phyloP scores from a whole-genome alignment of 2,888 invertebrate species.

The Schrankia costaestrigalis region DNA sequence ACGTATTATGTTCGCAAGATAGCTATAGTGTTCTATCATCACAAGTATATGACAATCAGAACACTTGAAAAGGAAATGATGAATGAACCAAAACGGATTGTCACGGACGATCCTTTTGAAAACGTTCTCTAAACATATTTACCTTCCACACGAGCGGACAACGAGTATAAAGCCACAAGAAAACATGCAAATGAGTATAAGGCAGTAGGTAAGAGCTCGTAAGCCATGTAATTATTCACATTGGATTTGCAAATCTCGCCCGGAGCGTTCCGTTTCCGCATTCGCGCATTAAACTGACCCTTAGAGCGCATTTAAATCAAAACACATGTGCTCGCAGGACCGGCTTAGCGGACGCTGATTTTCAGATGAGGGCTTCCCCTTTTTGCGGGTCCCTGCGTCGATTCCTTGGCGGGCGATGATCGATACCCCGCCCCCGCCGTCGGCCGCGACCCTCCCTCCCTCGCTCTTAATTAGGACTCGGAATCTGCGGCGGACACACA shows the following conservation, averaged over 20 bases:
- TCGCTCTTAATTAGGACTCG: conserved; percentile 92
- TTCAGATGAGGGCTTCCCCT: conserved; percentile 77
- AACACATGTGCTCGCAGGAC: conserved; percentile 77
- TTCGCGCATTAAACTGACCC: conserved; percentile 75
- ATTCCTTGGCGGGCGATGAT: conserved; percentile 79
- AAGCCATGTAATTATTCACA: conserved; percentile 80
- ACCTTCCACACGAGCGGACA: conserved; percentile 45
- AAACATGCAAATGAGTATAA: conserved; percentile 79
- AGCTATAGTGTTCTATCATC: too few species aligned
- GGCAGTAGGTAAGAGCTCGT: conserved; percentile 79
- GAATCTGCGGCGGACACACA: conserved; percentile 92
- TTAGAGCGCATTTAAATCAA: conserved; percentile 75
- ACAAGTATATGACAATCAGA: too few species aligned
- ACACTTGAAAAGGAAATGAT: too few species aligned
- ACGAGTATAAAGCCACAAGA: conserved; percentile 69
- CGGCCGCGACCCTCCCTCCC: conserved; percentile 77
- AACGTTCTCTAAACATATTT: conserved; percentile 38
- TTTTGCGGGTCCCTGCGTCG: conserved; percentile 79
- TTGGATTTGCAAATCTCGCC: conserved; percentile 77
- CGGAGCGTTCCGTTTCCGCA: conserved; percentile 69
- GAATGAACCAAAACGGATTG: too few species aligned
- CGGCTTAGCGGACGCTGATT: conserved; percentile 76
- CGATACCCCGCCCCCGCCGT: conserved; percentile 73
- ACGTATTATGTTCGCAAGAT: too few species aligned
- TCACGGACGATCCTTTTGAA: conserved; percentile 12